Percentiles rank a stretch among this genome's conserved stretches.
These are phyloP conservation scores for Drosophila fulvimacula DNA, from an alignment of 2,888 invertebrate species.

Conservation along the genomic window DNA sequence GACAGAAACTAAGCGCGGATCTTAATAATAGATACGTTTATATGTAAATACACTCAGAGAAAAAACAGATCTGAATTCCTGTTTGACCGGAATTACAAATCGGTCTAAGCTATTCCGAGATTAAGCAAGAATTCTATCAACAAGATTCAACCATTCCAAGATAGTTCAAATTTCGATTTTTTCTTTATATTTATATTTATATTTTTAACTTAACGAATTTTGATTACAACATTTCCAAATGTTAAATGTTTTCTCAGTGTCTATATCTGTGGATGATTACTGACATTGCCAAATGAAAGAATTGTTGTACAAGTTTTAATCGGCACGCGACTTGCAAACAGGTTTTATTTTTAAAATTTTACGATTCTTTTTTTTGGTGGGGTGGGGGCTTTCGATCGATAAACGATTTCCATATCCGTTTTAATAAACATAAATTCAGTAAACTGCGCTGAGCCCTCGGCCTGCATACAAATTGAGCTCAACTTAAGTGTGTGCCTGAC, in stretches of 20 bases:
- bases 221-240: neutral
- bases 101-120: neutral
- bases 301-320: conserved; percentile 13
- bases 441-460: conserved; percentile 40
- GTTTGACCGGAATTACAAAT: conserved; percentile 1
- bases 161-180: too few species aligned
- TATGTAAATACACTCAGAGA: conserved; percentile 2
- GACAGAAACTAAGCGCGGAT: neutral
- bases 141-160: too few species aligned
- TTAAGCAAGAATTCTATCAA: neutral
- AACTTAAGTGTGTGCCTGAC: conserved; percentile 46
- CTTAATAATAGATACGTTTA: conserved; percentile 5
- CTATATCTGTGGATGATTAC: neutral
- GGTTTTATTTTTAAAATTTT: conserved; percentile 33
- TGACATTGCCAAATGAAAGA: conserved; percentile 10
- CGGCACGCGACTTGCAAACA: conserved; percentile 52
- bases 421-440: conserved; percentile 57
- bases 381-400: conserved; percentile 29
- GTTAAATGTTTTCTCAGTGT: neutral
- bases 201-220: neutral
- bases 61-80: neutral
- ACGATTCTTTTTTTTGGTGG: neutral
- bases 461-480: conserved; percentile 67
- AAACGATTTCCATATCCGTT: conserved; percentile 75
- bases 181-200: too few species aligned